Evolutionary conservation across 2,888 invertebrate species (phyloP).

Genomic region (Crematogaster levior): DNA sequence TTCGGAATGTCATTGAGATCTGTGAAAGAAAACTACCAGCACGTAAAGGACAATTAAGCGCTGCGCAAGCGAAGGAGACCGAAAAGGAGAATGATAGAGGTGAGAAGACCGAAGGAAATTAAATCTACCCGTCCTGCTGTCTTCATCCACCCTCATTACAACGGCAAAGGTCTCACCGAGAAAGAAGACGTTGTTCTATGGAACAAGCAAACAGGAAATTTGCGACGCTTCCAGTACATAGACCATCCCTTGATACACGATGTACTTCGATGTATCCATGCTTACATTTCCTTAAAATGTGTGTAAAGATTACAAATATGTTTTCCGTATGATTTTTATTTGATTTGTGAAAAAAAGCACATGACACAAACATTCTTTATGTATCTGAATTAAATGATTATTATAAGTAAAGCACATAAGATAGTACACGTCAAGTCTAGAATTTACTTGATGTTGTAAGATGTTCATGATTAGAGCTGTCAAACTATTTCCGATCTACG

Average conservation of each 20-base stretch:
- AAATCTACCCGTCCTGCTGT: slow-evolving; percentile 69
- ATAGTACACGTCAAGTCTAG: neutral
- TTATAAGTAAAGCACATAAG: neutral
- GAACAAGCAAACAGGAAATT: slow-evolving; percentile 76
- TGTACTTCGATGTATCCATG: neutral
- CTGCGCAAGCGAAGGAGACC: slow-evolving; percentile 31
- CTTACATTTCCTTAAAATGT: neutral
- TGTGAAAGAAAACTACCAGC: slow-evolving; percentile 51
- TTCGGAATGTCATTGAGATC: slow-evolving; percentile 15
- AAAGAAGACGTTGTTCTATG: slow-evolving; percentile 73
- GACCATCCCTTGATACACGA: neutral
- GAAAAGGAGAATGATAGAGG: slow-evolving; percentile 35
- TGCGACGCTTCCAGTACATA: slow-evolving; percentile 71
- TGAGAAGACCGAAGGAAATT: slow-evolving; percentile 68
- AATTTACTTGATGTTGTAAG: neutral
- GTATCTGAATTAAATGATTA: neutral
- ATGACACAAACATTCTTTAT: neutral
- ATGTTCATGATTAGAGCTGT: slow-evolving; percentile 1
- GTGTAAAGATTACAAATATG: neutral
- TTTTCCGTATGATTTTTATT: neutral
- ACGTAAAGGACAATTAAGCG: slow-evolving; percentile 64
- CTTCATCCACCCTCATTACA: slow-evolving; percentile 76
- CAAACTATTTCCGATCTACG: slow-evolving; percentile 20
- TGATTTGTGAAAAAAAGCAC: neutral
- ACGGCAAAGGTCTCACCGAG: slow-evolving; percentile 73